Base-by-base conservation (phyloP, 2,113 vertebrate genomes). In the Narcine bancroftii region DNA sequence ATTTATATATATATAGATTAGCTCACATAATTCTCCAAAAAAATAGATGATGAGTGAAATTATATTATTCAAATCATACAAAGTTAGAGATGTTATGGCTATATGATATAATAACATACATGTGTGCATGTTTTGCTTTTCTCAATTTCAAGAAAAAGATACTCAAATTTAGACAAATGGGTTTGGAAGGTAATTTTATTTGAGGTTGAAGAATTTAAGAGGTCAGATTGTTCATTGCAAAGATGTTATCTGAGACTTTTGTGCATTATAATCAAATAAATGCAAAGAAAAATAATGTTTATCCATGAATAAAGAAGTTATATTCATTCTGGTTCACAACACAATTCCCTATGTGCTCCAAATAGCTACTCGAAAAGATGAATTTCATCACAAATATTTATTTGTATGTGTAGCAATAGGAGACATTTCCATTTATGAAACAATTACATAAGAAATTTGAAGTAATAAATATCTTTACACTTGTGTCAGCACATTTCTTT, bases 401-500 rank as follows among this genome's bases (percentile, higher is more conserved):
- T 87, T 87, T 63, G n/a, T 63, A 60, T 87, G 33, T 60, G n/a
- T 19, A 60, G 81, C 53, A 63, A 36, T 87, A 36, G 53, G 81
- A 87, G 81, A 63, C n/a, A 17, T 63, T 87, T 87, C 60, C 81
- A 87, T 87, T 87, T 60, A 60, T 36, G 81, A 9, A 63, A 15
- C n/a, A 17, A 60, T 87, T 87, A 87, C 81, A 87, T 63, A 36
- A 87, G 36, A 87, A 60, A 87, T 87, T 36, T 60, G 29, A 87
- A 63, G 81, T 87, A 87, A 42, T 63, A 63, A 53, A 87, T 0
- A 33, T 56, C 13, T n/a, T 53, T 87, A 63, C 33, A 87, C 29
- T 87, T 60, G 33, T 87, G 81, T 60, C 53, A 60, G 81, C 53
- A 87, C 53, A 63, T 63, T 87, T 33, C 56, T 87, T 75, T 60